Evolutionary conservation across 1,140 invertebrate species (phyloP), one percentile per base, ranked within the genome.

Genomic region (Diachasmimorpha longicaudata): DNA sequence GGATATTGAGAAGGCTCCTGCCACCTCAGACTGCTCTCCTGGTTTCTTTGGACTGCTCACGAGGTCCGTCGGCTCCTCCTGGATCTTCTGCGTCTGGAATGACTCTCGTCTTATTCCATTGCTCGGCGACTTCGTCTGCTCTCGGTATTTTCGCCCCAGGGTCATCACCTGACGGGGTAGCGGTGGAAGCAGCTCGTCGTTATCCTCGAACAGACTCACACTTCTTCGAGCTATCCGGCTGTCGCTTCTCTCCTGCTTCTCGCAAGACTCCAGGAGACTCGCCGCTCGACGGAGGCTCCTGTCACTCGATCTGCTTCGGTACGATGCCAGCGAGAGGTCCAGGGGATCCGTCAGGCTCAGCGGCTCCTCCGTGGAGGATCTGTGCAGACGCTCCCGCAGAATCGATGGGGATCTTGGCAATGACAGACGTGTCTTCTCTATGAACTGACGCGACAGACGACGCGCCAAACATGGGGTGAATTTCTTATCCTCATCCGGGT

Each of bases 381-480:
- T 78, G 11, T 80, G 77, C 0, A 80, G 70, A 9, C 80, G 83
- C 14, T 85, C 86, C 0, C 82, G 81, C 0, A 83, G 69, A 44
- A 83, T 76, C 0, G 85, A 86, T 0, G 82, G 84, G 0, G 87
- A 87, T 10, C 84, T 79, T 9, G 86, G 84, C 23, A 86, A 55
- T 0, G 84, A 78, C 16, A 85, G 84, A n/a, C 87, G 79, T 0
- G 87, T 87, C 66, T 87, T 83, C 74, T 88, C 86, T 73, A 87
- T 85, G 71, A 88, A 87, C 37, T 87, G 86, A 13, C 85, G 84
- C 75, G 85, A 87, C 67, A 89, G 75, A 8, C 88, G 79, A 4
- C 86, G 82, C n/a, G 88, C 85, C 74, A 89, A 72, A 63, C 85
- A 86, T 8, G 87, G 87, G 21, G 87, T 88, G 66, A 87, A 88